Evolutionary conservation across 2,113 vertebrate species (phyloP), one percentile per base, ranked within the genome.

Genomic region (Silurus glanis): DNA sequence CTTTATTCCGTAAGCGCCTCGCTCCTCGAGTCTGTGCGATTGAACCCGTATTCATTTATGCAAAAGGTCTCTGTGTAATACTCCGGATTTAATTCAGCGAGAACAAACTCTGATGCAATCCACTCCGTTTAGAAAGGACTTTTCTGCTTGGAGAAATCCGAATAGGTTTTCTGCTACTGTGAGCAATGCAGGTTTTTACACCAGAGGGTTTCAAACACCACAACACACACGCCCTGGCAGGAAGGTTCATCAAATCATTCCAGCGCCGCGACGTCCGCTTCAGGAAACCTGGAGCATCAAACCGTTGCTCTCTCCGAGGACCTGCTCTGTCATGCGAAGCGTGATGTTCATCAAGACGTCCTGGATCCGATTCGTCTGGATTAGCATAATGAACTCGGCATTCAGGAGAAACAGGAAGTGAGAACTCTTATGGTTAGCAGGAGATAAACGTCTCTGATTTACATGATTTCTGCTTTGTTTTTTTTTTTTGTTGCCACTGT

Each of bases 91-190:
- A 58, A 79, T 79, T 79, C 53, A 79, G 53, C n/a, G 56, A 25
- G 53, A n/a, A 25, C 53, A 4, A 37, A 28, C n/a, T 56, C 75
- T 56, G 75, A 79, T 58, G 56, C 19, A 78, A 55, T 25, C 75
- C 51, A 0, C 4, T 76, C 74, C 74, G 8, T 3, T 28, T 53
- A n/a, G 55, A 1, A 79, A 16, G 14, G 55, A 14, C 13, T 25
- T n/a, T 82, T 82, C 45, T 82, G 80, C 80, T 82, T 53, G 80
- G 61, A 82, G 67, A 53, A 66, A 25, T 62, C 61, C 59, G 5
- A 66, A 82, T 53, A 49, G 59, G 80, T 2, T 82, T 67, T 14
- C 80, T 82, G 80, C 80, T 62, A 53, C n/a, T 47, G 61, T 82
- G 45, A 82, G 58, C 80, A 25, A 67, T 28, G 23, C 53, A 23